A percentile compares a stretch with the other conserved stretches of the same genome.
These are phyloP conservation scores for Empis stercorea DNA, from an alignment of 2,888 invertebrate species.

Conservation along the genomic window DNA sequence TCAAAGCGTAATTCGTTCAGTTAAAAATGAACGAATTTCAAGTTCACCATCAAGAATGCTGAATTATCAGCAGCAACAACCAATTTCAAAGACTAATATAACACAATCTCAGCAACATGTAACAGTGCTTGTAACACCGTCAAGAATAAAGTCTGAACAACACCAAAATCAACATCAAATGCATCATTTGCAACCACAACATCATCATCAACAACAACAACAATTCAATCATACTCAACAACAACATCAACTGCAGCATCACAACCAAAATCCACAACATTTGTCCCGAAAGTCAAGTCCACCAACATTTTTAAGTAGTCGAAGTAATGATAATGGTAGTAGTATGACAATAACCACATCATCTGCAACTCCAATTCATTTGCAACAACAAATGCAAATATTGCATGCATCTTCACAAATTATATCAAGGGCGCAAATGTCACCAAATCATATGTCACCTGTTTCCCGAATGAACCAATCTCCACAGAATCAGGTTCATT, in stretches of 20 bases:
- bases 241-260: conserved; percentile 23
- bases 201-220: conserved; percentile 23
- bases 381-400: conserved; percentile 27
- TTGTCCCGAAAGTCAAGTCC: conserved; percentile 16
- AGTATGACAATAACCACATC: conserved; percentile 15
- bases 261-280: conserved; percentile 23
- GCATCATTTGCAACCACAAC: conserved; percentile 28
- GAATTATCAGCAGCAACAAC: conserved; percentile 24
- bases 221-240: conserved; percentile 26
- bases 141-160: conserved; percentile 36
- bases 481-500: conserved; percentile 15
- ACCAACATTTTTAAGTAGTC: conserved; percentile 17
- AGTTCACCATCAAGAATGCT: conserved; percentile 32
- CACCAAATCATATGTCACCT: conserved; percentile 24
- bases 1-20: conserved; percentile 34
- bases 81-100: conserved; percentile 18
- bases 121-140: conserved; percentile 40
- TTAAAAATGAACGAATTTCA: conserved; percentile 33
- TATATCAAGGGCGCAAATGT: conserved; percentile 24
- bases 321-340: conserved; percentile 17
- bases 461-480: conserved; percentile 21
- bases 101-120: conserved; percentile 32
- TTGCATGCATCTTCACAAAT: conserved; percentile 26
- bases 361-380: conserved; percentile 24
- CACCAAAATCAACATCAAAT: conserved; percentile 22